Percentiles rank a stretch among this genome's conserved stretches.
These are phyloP conservation scores for Himalopsyche japonica DNA, from an alignment of 2,888 invertebrate species.

Conservation along the genomic window DNA sequence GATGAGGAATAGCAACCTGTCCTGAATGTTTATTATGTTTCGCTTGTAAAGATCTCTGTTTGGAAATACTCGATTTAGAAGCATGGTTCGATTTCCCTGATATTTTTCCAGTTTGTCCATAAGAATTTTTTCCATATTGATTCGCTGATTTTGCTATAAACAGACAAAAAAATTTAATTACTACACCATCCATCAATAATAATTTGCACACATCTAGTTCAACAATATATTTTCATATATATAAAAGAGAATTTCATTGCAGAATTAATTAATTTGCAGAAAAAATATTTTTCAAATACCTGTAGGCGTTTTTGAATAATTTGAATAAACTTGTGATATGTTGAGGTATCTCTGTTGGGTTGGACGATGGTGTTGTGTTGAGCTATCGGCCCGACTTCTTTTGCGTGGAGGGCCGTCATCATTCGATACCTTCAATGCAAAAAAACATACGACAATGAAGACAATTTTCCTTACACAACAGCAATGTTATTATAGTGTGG, in stretches of 20 bases:
- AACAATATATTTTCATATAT: no score
- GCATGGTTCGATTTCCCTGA: slow-evolving; percentile 55
- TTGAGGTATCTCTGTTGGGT: slow-evolving; percentile 59
- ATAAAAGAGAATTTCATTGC: not conserved
- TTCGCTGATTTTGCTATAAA: slow-evolving; percentile 55
- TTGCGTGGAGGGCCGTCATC: slow-evolving; percentile 55
- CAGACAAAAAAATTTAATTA: slow-evolving; percentile 7
- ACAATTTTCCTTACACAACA: no score
- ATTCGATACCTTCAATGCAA: slow-evolving; percentile 52
- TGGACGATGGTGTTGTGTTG: slow-evolving; percentile 54
- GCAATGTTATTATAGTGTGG: no score
- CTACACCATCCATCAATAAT: not conserved
- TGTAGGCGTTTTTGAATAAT: slow-evolving; percentile 55
- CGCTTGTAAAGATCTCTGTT: slow-evolving; percentile 35
- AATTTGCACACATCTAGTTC: not conserved
- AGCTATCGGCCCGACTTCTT: slow-evolving; percentile 50
- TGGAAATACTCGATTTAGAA: slow-evolving; percentile 33
- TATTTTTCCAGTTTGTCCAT: slow-evolving; percentile 57
- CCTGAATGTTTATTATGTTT: slow-evolving; percentile 37
- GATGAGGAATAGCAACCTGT: slow-evolving; percentile 35
- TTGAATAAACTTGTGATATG: slow-evolving; percentile 57
- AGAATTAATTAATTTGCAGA: no score
- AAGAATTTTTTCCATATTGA: slow-evolving; percentile 56
- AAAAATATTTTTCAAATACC: slow-evolving; percentile 46
- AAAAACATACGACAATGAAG: not conserved